Conservation (phyloP, 2,888 invertebrate genomes). For the Luffia ferchaultella region DNA sequence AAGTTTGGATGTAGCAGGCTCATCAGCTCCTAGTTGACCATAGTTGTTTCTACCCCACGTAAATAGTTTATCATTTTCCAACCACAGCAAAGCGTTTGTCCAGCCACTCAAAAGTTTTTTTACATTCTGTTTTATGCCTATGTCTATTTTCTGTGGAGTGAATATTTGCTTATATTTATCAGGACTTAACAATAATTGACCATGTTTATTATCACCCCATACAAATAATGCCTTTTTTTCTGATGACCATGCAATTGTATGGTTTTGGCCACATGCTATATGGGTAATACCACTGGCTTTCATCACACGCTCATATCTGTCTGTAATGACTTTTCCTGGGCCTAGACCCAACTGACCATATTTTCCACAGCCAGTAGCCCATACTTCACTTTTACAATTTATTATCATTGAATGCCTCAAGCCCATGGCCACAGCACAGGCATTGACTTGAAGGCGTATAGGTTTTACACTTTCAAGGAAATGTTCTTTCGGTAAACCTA, state of each 20-base stretch:
- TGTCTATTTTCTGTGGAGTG: constrained; percentile 62
- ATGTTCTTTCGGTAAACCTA: constrained; percentile 69
- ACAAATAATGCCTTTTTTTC: constrained; percentile 69
- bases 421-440: constrained; percentile 71
- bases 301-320: constrained; percentile 60
- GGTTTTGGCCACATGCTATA: constrained; percentile 84
- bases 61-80: constrained; percentile 69
- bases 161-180: constrained; percentile 55
- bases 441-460: constrained; percentile 50
- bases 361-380: constrained; percentile 71
- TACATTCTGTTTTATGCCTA: constrained; percentile 61
- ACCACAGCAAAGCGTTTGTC: constrained; percentile 77
- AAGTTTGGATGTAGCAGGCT: constrained; percentile 33
- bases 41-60: constrained; percentile 85
- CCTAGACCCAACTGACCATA: constrained; percentile 75
- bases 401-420: constrained; percentile 73
- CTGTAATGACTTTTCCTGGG: constrained; percentile 31
- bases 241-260: constrained; percentile 69
- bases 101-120: constrained; percentile 74
- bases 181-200: constrained; percentile 73
- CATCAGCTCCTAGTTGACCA: constrained; percentile 73
- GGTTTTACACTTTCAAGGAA: constrained; percentile 41
- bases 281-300: constrained; percentile 64
- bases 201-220: constrained; percentile 87
- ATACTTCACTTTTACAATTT: constrained; percentile 67